A percentile compares a stretch with the other conserved stretches of the same genome.
phyloP scores from a whole-genome alignment of 2,888 invertebrate species.

The Tipula vernalis region DNA sequence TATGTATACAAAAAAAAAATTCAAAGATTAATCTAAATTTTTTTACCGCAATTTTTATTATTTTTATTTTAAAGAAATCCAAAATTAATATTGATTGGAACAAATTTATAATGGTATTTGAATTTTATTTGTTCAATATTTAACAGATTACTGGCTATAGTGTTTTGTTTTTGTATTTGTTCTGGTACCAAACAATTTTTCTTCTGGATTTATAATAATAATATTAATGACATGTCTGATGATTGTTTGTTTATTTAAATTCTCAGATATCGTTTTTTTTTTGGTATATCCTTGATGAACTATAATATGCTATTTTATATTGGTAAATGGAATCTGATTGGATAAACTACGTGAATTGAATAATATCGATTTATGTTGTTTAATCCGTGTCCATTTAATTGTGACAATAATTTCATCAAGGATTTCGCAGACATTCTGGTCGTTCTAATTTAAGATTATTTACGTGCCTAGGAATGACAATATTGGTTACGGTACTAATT shows the following conservation, averaged over 20 bases:
- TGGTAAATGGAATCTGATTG: not conserved
- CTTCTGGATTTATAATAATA: not conserved
- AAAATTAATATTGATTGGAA: not conserved
- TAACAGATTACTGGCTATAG: not conserved
- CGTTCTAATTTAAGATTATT: not conserved
- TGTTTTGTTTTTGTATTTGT: not conserved
- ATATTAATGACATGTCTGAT: not conserved
- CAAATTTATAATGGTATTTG: conserved; percentile 4
- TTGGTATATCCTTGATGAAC: not conserved
- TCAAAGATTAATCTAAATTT: not conserved
- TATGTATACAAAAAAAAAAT: not conserved
- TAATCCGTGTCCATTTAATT: not conserved
- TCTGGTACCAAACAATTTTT: not conserved
- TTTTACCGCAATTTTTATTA: not conserved
- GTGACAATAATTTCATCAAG: not conserved
- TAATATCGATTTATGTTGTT: not conserved
- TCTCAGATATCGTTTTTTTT: not conserved
- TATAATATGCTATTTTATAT: not conserved
- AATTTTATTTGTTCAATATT: not conserved
- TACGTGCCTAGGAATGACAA: no score
- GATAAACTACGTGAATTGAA: not conserved
- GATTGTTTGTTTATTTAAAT: not conserved
- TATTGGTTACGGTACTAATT: no score
- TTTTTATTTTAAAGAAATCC: not conserved
- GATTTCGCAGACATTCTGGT: not conserved